Evolutionary conservation across 1,140 invertebrate species (phyloP), one percentile per base, ranked within the genome.

Genomic region (Bombus fervidus): DNA sequence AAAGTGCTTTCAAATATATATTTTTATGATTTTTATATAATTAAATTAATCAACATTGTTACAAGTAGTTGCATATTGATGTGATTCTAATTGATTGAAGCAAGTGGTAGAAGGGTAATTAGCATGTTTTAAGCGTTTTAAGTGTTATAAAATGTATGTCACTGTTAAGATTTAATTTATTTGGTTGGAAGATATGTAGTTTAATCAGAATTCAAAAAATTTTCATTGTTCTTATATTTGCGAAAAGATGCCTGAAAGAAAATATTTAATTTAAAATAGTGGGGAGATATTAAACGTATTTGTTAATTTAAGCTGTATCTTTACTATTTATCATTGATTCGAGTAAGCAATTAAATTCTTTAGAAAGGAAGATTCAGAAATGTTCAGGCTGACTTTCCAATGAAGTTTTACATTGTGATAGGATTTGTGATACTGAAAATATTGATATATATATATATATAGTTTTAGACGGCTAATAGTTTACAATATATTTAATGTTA

Each of bases 1-100:
- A 82, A 75, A 75, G 34, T 8, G 31, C 9, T 39, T 34, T 64
- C 10, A 75, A 43, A 64, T 81, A 62, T 22, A 82, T 82, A 72
- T 64, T 74, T 82, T 34, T 53, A 74, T 47, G 39, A 62, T 28
- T 82, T 64, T 82, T 64, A 34, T 75, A 75, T 73, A 41, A 34
- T n/a, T 47, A 12, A 75, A 22, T 22, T 13, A 57, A 74, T 59
- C n/a, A 62, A 81, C 37, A 82, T 28, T 75, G n/a, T 64, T 75
- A 47, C 31, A 47, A 34, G 37, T 39, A 43, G 31, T 62, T 82
- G 4, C 59, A 82, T 37, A 22, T 57, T 59, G 47, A 81, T 43
- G n/a, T 57, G 53, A 74, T 41, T 73, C 25, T 74, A 59, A 62
- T 81, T 62, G 41, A 43, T 31, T 72, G 10, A 72, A 59, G 68